phyloP scores from a whole-genome alignment of 2,113 vertebrate genomes.

The Vombatus ursinus region DNA sequence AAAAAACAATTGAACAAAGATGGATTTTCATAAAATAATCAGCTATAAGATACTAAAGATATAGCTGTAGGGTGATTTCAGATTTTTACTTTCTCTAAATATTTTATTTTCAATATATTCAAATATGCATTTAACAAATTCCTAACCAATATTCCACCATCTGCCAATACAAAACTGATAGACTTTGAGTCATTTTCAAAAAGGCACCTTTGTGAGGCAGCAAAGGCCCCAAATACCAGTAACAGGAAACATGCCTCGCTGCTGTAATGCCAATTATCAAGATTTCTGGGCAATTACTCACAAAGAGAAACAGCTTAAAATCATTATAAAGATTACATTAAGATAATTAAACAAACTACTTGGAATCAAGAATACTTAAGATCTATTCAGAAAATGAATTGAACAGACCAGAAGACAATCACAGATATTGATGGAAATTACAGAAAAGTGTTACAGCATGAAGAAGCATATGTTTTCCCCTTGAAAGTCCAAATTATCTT shows the following conservation, averaged over 20 bases:
- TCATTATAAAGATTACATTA: conserved; percentile 81
- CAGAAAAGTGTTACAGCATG: conserved; percentile 83
- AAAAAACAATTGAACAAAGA: conserved; percentile 18
- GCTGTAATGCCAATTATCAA: conserved; percentile 77
- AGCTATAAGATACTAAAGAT: conserved; percentile 33
- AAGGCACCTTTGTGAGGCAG: neutral
- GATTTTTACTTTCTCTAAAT: conserved; percentile 34
- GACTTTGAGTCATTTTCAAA: conserved; percentile 13
- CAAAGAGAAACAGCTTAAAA: conserved; percentile 83
- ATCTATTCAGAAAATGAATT: conserved; percentile 78
- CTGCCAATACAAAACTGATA: conserved; percentile 51
- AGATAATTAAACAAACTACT: conserved; percentile 86
- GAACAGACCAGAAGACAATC: conserved; percentile 80
- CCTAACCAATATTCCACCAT: neutral
- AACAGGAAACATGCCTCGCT: conserved; percentile 79
- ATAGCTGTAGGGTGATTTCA: neutral
- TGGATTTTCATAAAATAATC: neutral
- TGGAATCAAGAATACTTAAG: conserved; percentile 79
- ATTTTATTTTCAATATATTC: conserved; percentile 32
- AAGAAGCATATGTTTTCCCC: conserved; percentile 64
- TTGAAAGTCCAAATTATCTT: neutral
- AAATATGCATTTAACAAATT: conserved; percentile 42
- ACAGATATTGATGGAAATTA: conserved; percentile 79
- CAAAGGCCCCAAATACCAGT: conserved; percentile 46
- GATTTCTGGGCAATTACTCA: conserved; percentile 77